These are phyloP conservation scores for Diorhabda carinulata DNA, from an alignment of 1,140 invertebrate genomes.

Conservation along the genomic window DNA sequence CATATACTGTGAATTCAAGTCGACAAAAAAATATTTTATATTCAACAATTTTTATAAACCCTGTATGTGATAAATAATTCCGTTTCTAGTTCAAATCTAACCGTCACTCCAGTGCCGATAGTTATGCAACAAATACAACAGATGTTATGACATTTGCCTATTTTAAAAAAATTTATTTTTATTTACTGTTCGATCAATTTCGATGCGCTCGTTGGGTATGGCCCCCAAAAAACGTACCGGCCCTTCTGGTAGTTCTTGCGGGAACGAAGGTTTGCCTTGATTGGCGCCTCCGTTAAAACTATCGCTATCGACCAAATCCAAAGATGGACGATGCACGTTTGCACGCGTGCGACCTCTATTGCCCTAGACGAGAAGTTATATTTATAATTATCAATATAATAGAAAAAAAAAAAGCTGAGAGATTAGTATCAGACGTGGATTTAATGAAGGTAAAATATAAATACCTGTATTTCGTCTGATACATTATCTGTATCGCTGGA, in stretches of 20 bases:
- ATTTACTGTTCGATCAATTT: constrained; percentile 42
- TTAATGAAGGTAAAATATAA: no score
- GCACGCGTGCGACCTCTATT: constrained; percentile 41
- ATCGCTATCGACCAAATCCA: constrained; percentile 73
- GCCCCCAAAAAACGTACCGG: constrained; percentile 57
- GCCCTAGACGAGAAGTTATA: constrained; percentile 28
- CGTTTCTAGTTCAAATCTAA: no score
- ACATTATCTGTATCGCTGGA: constrained; percentile 35
- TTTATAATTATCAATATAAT: no score
- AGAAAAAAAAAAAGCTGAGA: no score
- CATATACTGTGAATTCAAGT: no score
- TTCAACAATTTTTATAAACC: no score
- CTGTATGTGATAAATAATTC: no score
- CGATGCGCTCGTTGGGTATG: constrained; percentile 54
- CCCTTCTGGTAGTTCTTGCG: constrained; percentile 52
- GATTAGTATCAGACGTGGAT: no score
- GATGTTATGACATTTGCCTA: no score
- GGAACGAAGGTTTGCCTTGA: constrained; percentile 49
- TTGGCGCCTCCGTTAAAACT: constrained; percentile 64
- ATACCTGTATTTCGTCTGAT: constrained; percentile 45
- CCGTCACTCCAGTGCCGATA: no score
- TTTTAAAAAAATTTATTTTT: neutral
- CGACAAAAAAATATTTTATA: no score
- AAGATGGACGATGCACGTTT: constrained; percentile 61
- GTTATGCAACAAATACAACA: no score